A percentile compares a stretch with the other conserved stretches of the same genome.
phyloP scores from a whole-genome alignment of 2,888 invertebrate species.

The Ophion ventricosus region DNA sequence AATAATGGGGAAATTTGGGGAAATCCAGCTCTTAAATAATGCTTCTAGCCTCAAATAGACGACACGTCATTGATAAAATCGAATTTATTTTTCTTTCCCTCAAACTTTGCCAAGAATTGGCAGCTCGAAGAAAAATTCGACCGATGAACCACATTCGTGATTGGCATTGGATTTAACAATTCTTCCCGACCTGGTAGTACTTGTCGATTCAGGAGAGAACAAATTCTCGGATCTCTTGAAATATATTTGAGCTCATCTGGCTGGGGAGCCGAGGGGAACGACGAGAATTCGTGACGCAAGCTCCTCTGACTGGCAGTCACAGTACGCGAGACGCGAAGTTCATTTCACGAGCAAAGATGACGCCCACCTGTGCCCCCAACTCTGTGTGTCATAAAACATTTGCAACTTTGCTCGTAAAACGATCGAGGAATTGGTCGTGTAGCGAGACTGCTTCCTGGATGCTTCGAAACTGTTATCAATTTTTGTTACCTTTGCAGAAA shows the following conservation, averaged over 20 bases:
- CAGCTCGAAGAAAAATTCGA: too few species aligned
- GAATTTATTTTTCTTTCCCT: too few species aligned
- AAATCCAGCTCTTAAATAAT: too few species aligned
- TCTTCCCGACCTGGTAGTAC: conserved; percentile 6
- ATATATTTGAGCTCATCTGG: conserved; percentile 48
- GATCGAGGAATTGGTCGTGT: conserved; percentile 48
- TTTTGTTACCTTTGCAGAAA: conserved; percentile 30
- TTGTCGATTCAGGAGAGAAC: conserved; percentile 10
- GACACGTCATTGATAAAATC: too few species aligned
- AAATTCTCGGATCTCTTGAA: conserved; percentile 39
- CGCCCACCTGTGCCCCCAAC: conserved; percentile 69
- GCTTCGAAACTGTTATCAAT: conserved; percentile 49
- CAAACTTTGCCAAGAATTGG: too few species aligned
- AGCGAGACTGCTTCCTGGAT: background rate
- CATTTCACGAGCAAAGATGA: conserved; percentile 70
- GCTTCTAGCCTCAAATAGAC: too few species aligned
- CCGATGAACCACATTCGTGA: too few species aligned
- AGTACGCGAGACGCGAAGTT: conserved; percentile 23
- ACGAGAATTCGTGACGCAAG: conserved; percentile 28
- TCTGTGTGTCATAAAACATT: conserved; percentile 57
- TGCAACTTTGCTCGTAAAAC: conserved; percentile 74
- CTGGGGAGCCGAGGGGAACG: conserved; percentile 1
- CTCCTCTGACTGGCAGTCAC: conserved; percentile 18
- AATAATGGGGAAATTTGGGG: too few species aligned
- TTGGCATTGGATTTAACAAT: conserved; percentile 28